Evolutionary conservation across 2,888 invertebrate species (phyloP), one percentile per base, ranked within the genome.

Genomic region (Lepidocyrtoides sp.): DNA sequence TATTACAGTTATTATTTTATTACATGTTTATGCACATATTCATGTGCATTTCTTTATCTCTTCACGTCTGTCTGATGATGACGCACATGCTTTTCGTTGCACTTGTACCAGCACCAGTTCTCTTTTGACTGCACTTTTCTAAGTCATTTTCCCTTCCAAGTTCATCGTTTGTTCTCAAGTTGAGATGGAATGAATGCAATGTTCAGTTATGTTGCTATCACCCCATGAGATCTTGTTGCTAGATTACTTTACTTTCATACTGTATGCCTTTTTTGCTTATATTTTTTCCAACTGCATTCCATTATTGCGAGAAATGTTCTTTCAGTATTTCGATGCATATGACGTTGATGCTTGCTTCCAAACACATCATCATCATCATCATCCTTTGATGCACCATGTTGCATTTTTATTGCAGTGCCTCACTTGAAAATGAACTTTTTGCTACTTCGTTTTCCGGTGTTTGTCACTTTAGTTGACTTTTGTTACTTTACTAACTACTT

Each of bases 171-270:
- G 32, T 51, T 77, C 10, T 32, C 36, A 54, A 57, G 26, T 29
- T 36, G 29, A 77, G 77, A 72, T 72, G 41, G 54, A 17, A 79
- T 79, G 36, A 79, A 29, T 79, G 32, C 77, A 51, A 51, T 63
- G 12, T 20, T 69, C 41, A 26, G 66, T 66, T 81, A 4, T 72
- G 36, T 48, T 83, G 51, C 32, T 86, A 91, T 91, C 91, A 69
- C 91, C 86, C 85, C 91, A 91, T 86, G 91, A 91, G 86, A 91
- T 86, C 81, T 91, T 86, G 86, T 91, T 91, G 81, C 86, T 86
- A 86, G 86, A 91, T 91, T 91, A 81, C 91, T 86, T 91, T 91
- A 81, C 86, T 86, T 63, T 85, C n/a, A n/a, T 86, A 72, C 91
- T 86, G 12, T 88, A 41, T 36, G 36, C 36, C 89, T 23, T 48